Evolutionary conservation across 2,888 invertebrate genomes (phyloP).

Genomic region (Amphipyra tragopoginis): DNA sequence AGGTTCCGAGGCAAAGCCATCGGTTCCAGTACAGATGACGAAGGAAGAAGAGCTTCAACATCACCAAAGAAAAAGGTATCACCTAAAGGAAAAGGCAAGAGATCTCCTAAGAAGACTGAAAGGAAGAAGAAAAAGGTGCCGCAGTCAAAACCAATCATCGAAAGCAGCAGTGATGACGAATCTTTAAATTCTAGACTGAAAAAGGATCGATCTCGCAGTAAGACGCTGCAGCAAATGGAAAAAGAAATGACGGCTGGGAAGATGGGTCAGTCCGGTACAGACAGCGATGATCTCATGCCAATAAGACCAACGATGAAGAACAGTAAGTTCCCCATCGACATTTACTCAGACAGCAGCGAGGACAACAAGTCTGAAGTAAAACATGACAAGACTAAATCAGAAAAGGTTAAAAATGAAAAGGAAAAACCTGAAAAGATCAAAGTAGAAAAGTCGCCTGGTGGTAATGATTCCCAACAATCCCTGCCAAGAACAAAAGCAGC

Average conservation of each 20-base stretch:
- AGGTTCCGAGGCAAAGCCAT: slow-evolving; percentile 79
- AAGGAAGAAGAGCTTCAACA: slow-evolving; percentile 80
- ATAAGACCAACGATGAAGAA: slow-evolving; percentile 88
- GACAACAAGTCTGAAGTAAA: slow-evolving; percentile 71
- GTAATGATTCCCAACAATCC: slow-evolving; percentile 92
- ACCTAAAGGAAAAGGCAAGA: slow-evolving; percentile 82
- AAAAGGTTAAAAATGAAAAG: slow-evolving; percentile 85
- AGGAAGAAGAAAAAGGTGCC: slow-evolving; percentile 88
- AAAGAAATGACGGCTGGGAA: slow-evolving; percentile 92
- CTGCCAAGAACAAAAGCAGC: slow-evolving; percentile 95
- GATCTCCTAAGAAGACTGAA: slow-evolving; percentile 81
- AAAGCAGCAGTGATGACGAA: slow-evolving; percentile 92
- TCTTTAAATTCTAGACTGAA: slow-evolving; percentile 79
- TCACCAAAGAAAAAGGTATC: slow-evolving; percentile 87
- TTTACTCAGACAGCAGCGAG: slow-evolving; percentile 96
- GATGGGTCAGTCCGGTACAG: slow-evolving; percentile 91
- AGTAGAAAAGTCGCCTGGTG: slow-evolving; percentile 90
- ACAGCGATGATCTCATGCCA: slow-evolving; percentile 94
- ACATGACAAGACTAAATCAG: slow-evolving; percentile 80
- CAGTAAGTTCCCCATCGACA: slow-evolving; percentile 91
- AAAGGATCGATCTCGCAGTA: slow-evolving; percentile 85
- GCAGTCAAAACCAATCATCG: slow-evolving; percentile 85
- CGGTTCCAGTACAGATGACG: slow-evolving; percentile 91
- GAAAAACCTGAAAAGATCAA: slow-evolving; percentile 87
- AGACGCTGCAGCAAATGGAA: slow-evolving; percentile 93